Evolutionary conservation across 1,140 invertebrate species (phyloP), one percentile per base, ranked within the genome.

Genomic region (Halesus radiatus): DNA sequence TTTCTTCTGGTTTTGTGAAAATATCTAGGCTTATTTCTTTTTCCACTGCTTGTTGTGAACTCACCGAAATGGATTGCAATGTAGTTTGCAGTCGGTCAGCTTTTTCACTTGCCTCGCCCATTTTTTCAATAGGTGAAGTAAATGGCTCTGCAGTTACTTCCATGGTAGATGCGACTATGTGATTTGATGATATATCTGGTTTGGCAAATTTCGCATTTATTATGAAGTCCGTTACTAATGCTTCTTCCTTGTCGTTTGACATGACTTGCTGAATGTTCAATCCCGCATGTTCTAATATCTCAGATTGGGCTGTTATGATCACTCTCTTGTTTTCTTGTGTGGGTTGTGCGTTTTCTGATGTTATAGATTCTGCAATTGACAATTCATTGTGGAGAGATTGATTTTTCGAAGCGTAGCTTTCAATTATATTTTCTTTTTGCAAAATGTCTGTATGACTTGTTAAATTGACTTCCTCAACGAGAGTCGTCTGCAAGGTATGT

Each of bases 401-500:
- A 74, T 84, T 87, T 56, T 90, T 76, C 74, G 88, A 90, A 23
- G 92, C 92, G 60, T 76, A 85, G 15, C 84, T 87, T 45, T 84
- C 79, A 18, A 87, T 75, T 22, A 87, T 84, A 78, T 81, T 72
- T 22, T 88, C 85, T 83, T 90, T 84, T 4, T 84, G 80, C n/a
- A 93, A 76, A 54, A 87, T 76, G 20, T 87, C 88, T 16, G 91
- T 80, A 70, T 87, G 86, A 84, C 91, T 89, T 79, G 92, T 88
- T 18, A 89, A 84, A 76, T 87, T 85, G 20, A 91, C 90, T 89
- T 93, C 91, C 86, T 93, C 91, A 54, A 92, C 87, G 79, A 93
- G 85, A 56, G 91, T 85, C n/a, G 92, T 85, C 58, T 92, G 79
- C 90, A 92, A 82, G 23, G 91, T 87, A 83, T 92, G 91, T 1